Base-by-base conservation (phyloP, 2,113 vertebrate species). In the Sebastes fasciatus region DNA sequence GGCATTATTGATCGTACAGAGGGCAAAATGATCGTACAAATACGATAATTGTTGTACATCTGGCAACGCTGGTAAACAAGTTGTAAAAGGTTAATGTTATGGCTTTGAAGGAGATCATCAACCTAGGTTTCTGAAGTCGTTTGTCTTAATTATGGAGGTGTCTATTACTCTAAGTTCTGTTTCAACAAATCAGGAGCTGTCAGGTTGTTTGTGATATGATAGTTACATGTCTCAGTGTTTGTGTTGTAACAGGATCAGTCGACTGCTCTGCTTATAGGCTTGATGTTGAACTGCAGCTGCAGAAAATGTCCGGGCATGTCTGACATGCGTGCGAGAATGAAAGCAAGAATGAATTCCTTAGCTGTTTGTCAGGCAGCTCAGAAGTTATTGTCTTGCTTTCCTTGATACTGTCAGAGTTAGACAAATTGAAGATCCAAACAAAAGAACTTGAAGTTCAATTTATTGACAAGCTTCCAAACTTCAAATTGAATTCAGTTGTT, bases 301-400 rank as follows among this genome's bases (percentile, higher is more conserved):
- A 74, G 82, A 76, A 80, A 19, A 57, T 88, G 91, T 77, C 74
- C 9, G 40, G 73, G 23, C 92, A 88, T 80, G 89, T 90, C 71
- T 89, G 74, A 63, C 14, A 66, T 72, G 55, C 54, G 4, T n/a
- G 12, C 7, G 21, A 68, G 52, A 65, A 66, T 11, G 7, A 78
- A 84, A 64, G 45, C 69, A 73, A 79, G 5, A 11, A 65, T 60
- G 10, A 21, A 74, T 77, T 64, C 63, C 46, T 55, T 21, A 83
- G 68, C 17, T 76, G 19, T 70, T 60, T 67, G 45, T 64, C 42
- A 74, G 48, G 49, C 12, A 60, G 26, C 12, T 19, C 8, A 45
- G 4, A 19, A 1, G 21, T 57, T 69, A 11, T 63, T 60, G 9
- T 62, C 4, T 70, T 42, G 21, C 3, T 13, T 9, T 49, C 11